Percentiles rank a stretch among this genome's conserved stretches.
These are phyloP conservation scores for Prionace glauca DNA, from an alignment of 2,797 vertebrate genomes.

Conservation along the genomic window DNA sequence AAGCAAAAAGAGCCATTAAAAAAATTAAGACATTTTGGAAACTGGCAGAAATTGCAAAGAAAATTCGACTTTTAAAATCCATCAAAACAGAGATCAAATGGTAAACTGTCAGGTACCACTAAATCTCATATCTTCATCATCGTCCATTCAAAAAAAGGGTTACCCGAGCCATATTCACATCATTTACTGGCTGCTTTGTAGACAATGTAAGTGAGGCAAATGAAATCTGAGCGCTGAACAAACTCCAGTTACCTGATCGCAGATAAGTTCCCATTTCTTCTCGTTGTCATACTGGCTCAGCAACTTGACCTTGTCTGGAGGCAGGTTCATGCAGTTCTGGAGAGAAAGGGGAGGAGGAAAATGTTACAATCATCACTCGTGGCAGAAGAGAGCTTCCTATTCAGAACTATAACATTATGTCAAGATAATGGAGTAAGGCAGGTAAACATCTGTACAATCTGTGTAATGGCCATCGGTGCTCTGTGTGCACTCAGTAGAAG, in stretches of 20 bases:
- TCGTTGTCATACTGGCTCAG: conserved; percentile 81
- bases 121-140: no score
- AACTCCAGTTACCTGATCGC: conserved; percentile 69
- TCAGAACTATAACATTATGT: neutral
- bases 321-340: conserved; percentile 93
- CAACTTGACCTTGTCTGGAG: conserved; percentile 85
- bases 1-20: neutral
- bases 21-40: neutral
- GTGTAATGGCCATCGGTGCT: neutral
- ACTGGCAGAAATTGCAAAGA: neutral
- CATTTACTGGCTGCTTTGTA: neutral
- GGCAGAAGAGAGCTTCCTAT: neutral
- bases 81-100: neutral
- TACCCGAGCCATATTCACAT: neutral
- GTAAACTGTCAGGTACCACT: no score
- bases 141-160: neutral
- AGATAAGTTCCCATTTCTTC: conserved; percentile 97
- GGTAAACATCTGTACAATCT: neutral
- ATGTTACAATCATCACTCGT: neutral
- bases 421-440: neutral
- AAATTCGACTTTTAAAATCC: neutral
- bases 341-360: conserved; percentile 41
- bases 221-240: neutral
- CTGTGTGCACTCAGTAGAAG: neutral
- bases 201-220: neutral